These are phyloP conservation scores for Dallia pectoralis DNA, from an alignment of 2,797 vertebrate species.

Conservation along the genomic window DNA sequence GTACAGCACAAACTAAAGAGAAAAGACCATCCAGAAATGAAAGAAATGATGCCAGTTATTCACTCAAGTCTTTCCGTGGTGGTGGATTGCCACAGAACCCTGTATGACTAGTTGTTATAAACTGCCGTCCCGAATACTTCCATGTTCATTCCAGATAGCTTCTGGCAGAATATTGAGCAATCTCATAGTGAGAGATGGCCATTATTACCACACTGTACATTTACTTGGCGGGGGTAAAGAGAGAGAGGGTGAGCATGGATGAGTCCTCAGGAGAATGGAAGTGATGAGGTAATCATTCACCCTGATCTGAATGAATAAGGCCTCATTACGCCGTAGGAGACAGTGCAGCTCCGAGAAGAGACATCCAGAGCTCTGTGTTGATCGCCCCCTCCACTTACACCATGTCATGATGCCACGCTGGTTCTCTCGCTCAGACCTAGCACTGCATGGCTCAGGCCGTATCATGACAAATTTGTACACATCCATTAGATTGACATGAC, in stretches of 20 bases:
- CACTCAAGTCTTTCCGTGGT: slow-evolving; percentile 51
- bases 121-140: slow-evolving; percentile 25
- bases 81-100: slow-evolving; percentile 40
- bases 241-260: slow-evolving; percentile 28
- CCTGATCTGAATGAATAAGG: slow-evolving; percentile 78
- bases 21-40: slow-evolving; percentile 35
- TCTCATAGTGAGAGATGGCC: slow-evolving; percentile 23
- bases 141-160: slow-evolving; percentile 19
- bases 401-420: slow-evolving; percentile 17
- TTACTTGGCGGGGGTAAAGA: slow-evolving; percentile 54
- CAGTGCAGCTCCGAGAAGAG: slow-evolving; percentile 52
- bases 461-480: slow-evolving; percentile 34
- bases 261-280: slow-evolving; percentile 65
- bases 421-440: slow-evolving; percentile 40
- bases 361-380: slow-evolving; percentile 47
- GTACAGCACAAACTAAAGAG: slow-evolving; percentile 62
- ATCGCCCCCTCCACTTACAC: slow-evolving; percentile 52
- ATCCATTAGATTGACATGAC: slow-evolving; percentile 24
- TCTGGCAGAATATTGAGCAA: slow-evolving; percentile 37
- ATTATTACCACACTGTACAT: slow-evolving; percentile 51
- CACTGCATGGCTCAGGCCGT: slow-evolving; percentile 12
- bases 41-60: slow-evolving; percentile 43
- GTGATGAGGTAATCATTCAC: slow-evolving; percentile 78
- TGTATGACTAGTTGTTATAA: slow-evolving; percentile 45
- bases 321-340: slow-evolving; percentile 71